These are phyloP conservation scores for Phalacrocorax pelagicus DNA, from an alignment of 2,113 vertebrate species.

Conservation along the genomic window DNA sequence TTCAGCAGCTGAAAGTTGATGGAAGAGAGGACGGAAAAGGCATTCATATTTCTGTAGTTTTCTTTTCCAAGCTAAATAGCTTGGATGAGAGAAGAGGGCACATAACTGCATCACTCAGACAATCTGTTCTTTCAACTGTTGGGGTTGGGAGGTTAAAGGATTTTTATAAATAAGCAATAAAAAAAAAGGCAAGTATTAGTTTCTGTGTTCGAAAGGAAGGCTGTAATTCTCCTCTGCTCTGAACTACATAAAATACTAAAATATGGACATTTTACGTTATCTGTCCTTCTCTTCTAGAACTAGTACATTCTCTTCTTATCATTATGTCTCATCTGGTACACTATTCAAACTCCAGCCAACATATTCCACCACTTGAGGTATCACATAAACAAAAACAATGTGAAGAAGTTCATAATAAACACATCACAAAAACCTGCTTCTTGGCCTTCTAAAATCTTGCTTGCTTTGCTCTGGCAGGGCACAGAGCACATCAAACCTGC, in stretches of 20 bases:
- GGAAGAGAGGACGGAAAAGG: neutral
- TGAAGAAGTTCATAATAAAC: neutral
- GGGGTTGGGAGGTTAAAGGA: neutral
- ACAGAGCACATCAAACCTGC: neutral
- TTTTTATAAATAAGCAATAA: constrained; percentile 39
- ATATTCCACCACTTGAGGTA: neutral
- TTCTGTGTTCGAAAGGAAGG: constrained; percentile 20
- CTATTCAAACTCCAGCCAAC: constrained; percentile 8
- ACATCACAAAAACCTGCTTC: neutral
- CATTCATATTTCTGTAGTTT: neutral
- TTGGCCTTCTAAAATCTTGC: neutral
- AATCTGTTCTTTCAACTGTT: constrained; percentile 29
- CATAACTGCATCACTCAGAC: constrained; percentile 4
- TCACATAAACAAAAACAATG: neutral
- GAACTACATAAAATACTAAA: constrained; percentile 7
- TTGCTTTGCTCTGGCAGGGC: neutral
- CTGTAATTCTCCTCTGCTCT: constrained; percentile 5
- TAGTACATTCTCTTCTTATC: constrained; percentile 47
- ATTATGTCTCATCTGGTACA: neutral
- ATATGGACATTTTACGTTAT: neutral
- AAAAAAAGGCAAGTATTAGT: neutral
- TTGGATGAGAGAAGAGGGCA: constrained; percentile 2
- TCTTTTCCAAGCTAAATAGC: constrained; percentile 10
- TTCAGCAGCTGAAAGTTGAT: neutral
- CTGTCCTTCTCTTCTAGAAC: neutral